phyloP scores from a whole-genome alignment of 2,113 vertebrate species.

The Dromaius novaehollandiae region DNA sequence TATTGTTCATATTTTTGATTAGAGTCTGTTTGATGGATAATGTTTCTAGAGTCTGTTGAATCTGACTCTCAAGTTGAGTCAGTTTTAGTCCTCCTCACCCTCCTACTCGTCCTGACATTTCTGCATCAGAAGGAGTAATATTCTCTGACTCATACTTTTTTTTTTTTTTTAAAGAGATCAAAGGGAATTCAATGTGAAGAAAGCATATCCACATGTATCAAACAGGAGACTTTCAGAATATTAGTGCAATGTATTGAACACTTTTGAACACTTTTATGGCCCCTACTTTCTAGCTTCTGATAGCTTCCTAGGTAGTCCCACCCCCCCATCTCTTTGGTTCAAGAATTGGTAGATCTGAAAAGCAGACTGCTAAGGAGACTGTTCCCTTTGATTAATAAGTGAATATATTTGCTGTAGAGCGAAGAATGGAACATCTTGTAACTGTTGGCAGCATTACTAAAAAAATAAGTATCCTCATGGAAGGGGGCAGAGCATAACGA shows the following conservation, averaged over 20 bases:
- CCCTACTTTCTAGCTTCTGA: slow-evolving; percentile 5
- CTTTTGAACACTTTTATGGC: slow-evolving; percentile 10
- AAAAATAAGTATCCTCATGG: slow-evolving; percentile 43
- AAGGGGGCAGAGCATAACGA: not conserved
- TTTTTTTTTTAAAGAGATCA: slow-evolving; percentile 18
- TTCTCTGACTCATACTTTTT: not conserved
- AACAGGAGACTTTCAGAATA: slow-evolving; percentile 3
- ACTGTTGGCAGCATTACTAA: slow-evolving; percentile 32
- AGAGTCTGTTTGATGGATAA: not conserved
- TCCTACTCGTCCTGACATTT: slow-evolving; percentile 55
- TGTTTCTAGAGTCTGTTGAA: slow-evolving; percentile 40
- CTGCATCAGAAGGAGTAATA: slow-evolving; percentile 39
- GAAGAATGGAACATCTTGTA: slow-evolving; percentile 66
- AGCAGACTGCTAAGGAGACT: slow-evolving; percentile 15
- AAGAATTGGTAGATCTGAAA: slow-evolving; percentile 48
- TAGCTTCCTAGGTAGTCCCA: slow-evolving; percentile 3
- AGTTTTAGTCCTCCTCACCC: slow-evolving; percentile 51
- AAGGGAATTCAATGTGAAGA: slow-evolving; percentile 14
- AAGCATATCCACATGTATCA: not conserved
- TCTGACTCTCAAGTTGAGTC: slow-evolving; percentile 50
- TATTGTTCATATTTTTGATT: slow-evolving; percentile 6
- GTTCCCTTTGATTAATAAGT: slow-evolving; percentile 64
- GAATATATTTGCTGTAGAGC: slow-evolving; percentile 46
- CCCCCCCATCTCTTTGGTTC: slow-evolving; percentile 17
- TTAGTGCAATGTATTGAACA: slow-evolving; percentile 5